Evolutionary conservation across 2,113 vertebrate species (phyloP), one percentile per base, ranked within the genome.

Genomic region (Phylloscopus trochiloides): DNA sequence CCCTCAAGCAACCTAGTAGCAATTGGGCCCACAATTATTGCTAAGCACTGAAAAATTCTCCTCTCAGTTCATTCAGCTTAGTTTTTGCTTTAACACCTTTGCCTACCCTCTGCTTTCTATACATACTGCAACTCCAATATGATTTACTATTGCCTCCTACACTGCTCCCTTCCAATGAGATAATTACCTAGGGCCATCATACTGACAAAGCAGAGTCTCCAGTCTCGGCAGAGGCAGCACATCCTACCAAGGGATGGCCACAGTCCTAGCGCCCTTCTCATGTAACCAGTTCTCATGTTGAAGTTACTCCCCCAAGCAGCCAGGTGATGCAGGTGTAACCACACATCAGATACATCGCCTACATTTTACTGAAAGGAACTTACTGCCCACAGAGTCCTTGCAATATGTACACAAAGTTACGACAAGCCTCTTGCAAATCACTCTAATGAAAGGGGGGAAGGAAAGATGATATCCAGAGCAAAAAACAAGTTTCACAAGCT

Each of bases 1-100:
- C 81, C 94, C 94, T 96, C 71, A 95, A 91, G 94, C 93, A 92
- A 66, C 90, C 82, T 71, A 79, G 47, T 51, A 93, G 90, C 74
- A 91, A 91, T 38, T 58, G 50, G 45, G 58, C 42, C 45, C 68
- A 40, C 1, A 2, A 88, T 88, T 92, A 92, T 19, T 80, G 59
- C 68, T 59, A 40, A 4, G 14, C 80, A 65, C 45, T 76, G 77
- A 95, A 89, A 89, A 92, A 78, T 47, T 78, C 73, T 84, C 65
- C 29, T 58, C 72, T 55, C 48, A 34, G 45, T 57, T 83, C 58
- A 86, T 57, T 83, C 58, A 86, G 58, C 68, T 91, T 68, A 48
- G 34, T 91, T 96, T 88, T 89, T 75, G 14, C 45, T 48, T 87
- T 68, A 78, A 82, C n/a, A 87, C 62, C 52, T 92, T 95, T 86